Percentiles rank a stretch among this genome's conserved stretches.
These are phyloP conservation scores for Dendronephthya gigantea DNA, from an alignment of 64 coral and sea anemone species.

Conservation along the genomic window DNA sequence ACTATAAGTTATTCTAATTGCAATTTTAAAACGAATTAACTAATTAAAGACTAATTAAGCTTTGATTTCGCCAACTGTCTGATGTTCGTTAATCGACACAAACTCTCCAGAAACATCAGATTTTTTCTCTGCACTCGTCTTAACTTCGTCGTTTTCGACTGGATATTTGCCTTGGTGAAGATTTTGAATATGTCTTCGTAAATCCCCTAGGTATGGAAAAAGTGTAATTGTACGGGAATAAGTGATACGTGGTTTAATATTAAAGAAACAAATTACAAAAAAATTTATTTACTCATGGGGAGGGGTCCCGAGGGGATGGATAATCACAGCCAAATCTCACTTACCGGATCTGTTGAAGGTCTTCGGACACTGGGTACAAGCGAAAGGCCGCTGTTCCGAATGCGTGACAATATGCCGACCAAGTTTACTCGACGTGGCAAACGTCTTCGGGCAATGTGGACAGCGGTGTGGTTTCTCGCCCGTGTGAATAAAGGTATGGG, in stretches of 20 bases:
- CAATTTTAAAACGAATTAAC: not conserved
- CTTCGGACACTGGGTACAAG: slow-evolving; percentile 56
- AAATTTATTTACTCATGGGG: too few relatives aligned
- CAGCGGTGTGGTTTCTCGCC: slow-evolving; percentile 70
- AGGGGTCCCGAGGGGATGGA: too few relatives aligned
- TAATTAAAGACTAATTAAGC: not conserved
- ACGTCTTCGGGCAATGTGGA: slow-evolving; percentile 64
- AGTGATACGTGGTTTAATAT: too few relatives aligned
- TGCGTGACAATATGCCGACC: slow-evolving; percentile 70
- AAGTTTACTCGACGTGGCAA: slow-evolving; percentile 74
- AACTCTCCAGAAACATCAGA: not conserved
- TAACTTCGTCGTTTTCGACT: not conserved
- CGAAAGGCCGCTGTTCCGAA: slow-evolving; percentile 54
- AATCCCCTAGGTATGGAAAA: too few relatives aligned
- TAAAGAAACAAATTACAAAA: too few relatives aligned
- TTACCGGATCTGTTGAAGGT: slow-evolving; percentile 72
- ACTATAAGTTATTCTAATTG: not conserved
- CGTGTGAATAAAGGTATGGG: slow-evolving; percentile 67
- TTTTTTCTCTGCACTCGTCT: not conserved
- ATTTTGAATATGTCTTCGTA: slow-evolving; percentile 48
- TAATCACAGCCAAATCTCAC: not conserved
- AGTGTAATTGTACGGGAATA: too few relatives aligned
- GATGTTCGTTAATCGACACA: not conserved
- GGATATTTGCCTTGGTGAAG: slow-evolving; percentile 46
- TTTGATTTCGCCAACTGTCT: not conserved